Evolutionary conservation across 2,888 invertebrate genomes (phyloP).

Genomic region (Quadroppia sp.): DNA sequence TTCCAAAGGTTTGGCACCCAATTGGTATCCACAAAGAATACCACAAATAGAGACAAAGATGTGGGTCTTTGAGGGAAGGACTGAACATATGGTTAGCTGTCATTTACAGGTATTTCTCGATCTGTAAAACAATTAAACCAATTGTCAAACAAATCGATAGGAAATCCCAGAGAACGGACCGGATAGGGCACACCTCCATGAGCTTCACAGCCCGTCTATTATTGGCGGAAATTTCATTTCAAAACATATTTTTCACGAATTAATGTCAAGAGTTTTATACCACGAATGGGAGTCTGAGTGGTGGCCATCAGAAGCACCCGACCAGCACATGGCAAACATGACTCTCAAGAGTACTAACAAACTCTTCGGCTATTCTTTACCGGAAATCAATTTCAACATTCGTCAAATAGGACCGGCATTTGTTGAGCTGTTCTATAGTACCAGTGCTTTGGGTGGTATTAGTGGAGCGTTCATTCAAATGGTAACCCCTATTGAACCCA

Average conservation of each 20-base stretch:
- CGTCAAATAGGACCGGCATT: constrained; percentile 71
- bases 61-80: constrained; percentile 69
- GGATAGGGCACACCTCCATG: constrained; percentile 72
- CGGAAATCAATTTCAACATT: constrained; percentile 62
- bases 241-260: constrained; percentile 49
- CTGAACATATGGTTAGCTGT: constrained; percentile 69
- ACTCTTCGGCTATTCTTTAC: constrained; percentile 59
- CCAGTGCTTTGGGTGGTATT: constrained; percentile 55
- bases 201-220: constrained; percentile 64
- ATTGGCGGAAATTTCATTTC: constrained; percentile 55
- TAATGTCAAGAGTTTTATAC: constrained; percentile 53
- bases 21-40: constrained; percentile 63
- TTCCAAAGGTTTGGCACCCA: constrained; percentile 64
- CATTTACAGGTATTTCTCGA: constrained; percentile 66
- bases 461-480: constrained; percentile 65
- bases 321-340: constrained; percentile 63
- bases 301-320: constrained; percentile 55
- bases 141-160: constrained; percentile 53
- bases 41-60: constrained; percentile 58
- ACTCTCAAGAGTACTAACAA: constrained; percentile 62
- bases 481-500: constrained; percentile 71
- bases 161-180: constrained; percentile 88
- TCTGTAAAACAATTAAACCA: background rate
- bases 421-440: constrained; percentile 65
- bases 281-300: constrained; percentile 65